Percentiles rank a stretch among this genome's conserved stretches.
Conservation (phyloP, 2,888 invertebrate genomes). For the Pollenia amentaria region DNA sequence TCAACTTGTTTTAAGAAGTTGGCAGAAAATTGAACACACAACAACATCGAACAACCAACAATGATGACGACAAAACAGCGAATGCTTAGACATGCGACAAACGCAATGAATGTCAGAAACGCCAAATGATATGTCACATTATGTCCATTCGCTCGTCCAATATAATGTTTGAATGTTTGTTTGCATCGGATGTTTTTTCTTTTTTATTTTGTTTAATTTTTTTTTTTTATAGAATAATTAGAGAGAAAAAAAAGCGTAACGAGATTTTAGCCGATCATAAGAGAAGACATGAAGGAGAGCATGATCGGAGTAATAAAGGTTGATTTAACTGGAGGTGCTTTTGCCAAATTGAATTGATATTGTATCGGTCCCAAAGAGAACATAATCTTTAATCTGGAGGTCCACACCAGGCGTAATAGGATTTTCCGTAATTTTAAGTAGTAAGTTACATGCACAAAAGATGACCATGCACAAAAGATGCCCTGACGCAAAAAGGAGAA, state of each 20-base stretch:
- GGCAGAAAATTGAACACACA: slow-evolving; percentile 27
- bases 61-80: slow-evolving; percentile 54
- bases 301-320: background rate
- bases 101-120: slow-evolving; percentile 76
- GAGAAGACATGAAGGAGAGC: background rate
- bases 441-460: too few species aligned
- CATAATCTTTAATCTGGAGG: too few species aligned
- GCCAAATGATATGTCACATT: slow-evolving; percentile 75
- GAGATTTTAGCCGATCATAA: slow-evolving; percentile 14
- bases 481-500: too few species aligned
- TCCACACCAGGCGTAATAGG: too few species aligned
- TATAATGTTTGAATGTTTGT: slow-evolving; percentile 62
- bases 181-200: background rate
- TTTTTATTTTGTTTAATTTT: background rate
- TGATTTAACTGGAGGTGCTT: background rate
- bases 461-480: too few species aligned
- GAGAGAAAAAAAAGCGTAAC: slow-evolving; percentile 57
- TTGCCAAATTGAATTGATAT: background rate
- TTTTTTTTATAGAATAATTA: background rate
- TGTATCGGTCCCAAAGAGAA: too few species aligned
- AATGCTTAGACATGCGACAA: slow-evolving; percentile 82
- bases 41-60: background rate
- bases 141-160: slow-evolving; percentile 65
- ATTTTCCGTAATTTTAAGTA: too few species aligned
- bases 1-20: slow-evolving; percentile 59